These are phyloP conservation scores for Porites rus DNA, from an alignment of 92 coral and sea anemone genomes.

Conservation along the genomic window DNA sequence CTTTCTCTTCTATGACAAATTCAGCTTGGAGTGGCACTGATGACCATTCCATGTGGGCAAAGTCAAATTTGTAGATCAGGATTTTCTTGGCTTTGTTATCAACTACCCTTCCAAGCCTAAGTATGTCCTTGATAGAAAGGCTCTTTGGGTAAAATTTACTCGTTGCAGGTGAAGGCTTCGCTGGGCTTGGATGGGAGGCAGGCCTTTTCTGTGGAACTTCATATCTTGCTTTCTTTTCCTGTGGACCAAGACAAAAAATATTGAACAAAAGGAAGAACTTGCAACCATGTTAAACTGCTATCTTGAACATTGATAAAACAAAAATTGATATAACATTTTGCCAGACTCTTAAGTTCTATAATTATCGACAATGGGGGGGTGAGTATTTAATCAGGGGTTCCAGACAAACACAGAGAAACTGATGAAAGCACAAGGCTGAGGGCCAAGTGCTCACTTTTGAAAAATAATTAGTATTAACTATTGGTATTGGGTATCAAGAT, in stretches of 20 bases:
- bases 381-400: too few relatives aligned
- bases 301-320: constrained; percentile 9
- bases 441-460: too few relatives aligned
- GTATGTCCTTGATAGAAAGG: constrained; percentile 51
- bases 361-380: too few relatives aligned
- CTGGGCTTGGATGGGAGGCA: constrained; percentile 59
- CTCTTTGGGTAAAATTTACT: constrained; percentile 59
- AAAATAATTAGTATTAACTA: too few relatives aligned
- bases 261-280: constrained; percentile 21
- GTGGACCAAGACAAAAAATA: constrained; percentile 16
- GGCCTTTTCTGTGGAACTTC: constrained; percentile 51
- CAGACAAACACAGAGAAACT: too few relatives aligned
- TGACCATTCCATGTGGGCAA: constrained; percentile 69
- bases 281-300: neutral
- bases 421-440: too few relatives aligned
- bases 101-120: constrained; percentile 60
- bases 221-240: constrained; percentile 47
- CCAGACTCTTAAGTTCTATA: neutral
- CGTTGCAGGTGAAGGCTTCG: constrained; percentile 32
- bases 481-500: too few relatives aligned
- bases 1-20: constrained; percentile 50
- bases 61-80: constrained; percentile 57
- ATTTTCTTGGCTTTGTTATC: constrained; percentile 53
- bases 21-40: constrained; percentile 60
- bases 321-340: constrained; percentile 12